phyloP scores from a whole-genome alignment of 2,888 invertebrate species.

The Nesidiocoris tenuis region DNA sequence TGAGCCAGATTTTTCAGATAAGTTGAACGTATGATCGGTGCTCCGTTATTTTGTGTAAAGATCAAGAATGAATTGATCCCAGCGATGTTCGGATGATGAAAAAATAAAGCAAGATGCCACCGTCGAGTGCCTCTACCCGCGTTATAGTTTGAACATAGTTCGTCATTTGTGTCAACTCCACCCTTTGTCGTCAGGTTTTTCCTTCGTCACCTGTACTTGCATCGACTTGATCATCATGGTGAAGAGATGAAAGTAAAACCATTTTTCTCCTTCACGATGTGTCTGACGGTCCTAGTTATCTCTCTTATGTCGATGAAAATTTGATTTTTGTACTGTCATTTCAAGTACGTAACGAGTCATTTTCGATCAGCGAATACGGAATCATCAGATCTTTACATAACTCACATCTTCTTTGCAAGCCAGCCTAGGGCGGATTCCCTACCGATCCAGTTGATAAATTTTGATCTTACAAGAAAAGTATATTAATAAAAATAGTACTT shows the following conservation, averaged over 20 bases:
- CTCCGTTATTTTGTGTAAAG: background rate
- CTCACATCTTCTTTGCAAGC: conserved; percentile 9
- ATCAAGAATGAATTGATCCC: conserved; percentile 9
- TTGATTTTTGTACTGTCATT: conserved; percentile 21
- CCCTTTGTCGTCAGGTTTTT: conserved; percentile 43
- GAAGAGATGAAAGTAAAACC: conserved; percentile 41
- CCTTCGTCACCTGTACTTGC: background rate
- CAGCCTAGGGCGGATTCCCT: too few relatives aligned
- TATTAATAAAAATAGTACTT: too few relatives aligned
- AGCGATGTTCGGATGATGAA: conserved; percentile 7
- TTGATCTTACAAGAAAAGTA: too few relatives aligned
- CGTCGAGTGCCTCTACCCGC: conserved; percentile 29
- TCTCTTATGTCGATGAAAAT: conserved; percentile 24
- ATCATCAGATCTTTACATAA: background rate
- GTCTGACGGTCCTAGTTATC: conserved; percentile 11
- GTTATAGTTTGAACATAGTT: conserved; percentile 34
- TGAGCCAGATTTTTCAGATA: conserved; percentile 8
- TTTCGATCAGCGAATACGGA: background rate
- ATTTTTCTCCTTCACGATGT: conserved; percentile 33
- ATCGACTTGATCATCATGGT: conserved; percentile 27
- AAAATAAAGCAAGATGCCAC: conserved; percentile 40
- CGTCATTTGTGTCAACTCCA: conserved; percentile 39
- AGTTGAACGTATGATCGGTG: too few relatives aligned
- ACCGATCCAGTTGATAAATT: too few relatives aligned
- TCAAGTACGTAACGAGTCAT: conserved; percentile 10